Conservation (phyloP, 2,888 invertebrate species). For the Eilema sororculum region DNA sequence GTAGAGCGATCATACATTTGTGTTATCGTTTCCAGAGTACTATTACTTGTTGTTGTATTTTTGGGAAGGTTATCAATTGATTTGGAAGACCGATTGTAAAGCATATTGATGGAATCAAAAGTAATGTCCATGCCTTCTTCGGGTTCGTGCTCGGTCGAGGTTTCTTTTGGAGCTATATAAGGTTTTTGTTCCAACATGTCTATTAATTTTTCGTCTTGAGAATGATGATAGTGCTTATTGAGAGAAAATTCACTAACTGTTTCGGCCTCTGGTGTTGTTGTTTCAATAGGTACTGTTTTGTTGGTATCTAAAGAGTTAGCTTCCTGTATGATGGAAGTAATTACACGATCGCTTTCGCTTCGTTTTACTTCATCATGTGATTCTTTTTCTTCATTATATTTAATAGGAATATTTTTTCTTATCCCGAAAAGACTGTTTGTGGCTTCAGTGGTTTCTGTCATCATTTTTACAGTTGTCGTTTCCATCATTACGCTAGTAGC, state of each 20-base stretch:
- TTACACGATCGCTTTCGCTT: conserved; percentile 34
- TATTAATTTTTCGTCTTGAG: conserved; percentile 60
- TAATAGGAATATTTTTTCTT: conserved; percentile 4
- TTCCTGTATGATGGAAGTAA: conserved; percentile 46
- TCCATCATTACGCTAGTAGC: conserved; percentile 17
- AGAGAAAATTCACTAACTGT: conserved; percentile 57
- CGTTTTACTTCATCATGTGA: conserved; percentile 26
- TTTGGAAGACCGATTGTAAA: conserved; percentile 76
- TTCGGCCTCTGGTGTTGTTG: conserved; percentile 48
- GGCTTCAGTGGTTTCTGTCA: conserved; percentile 7
- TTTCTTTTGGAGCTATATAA: conserved; percentile 30
- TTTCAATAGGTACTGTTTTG: conserved; percentile 32
- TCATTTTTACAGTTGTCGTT: conserved; percentile 25
- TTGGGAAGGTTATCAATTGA: conserved; percentile 62
- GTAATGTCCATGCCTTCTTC: conserved; percentile 70
- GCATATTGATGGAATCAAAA: conserved; percentile 73
- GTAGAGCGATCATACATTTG: conserved; percentile 45
- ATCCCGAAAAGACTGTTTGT: conserved; percentile 5
- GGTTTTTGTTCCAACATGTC: conserved; percentile 58
- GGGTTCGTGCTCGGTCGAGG: conserved; percentile 48
- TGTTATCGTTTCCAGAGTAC: conserved; percentile 34
- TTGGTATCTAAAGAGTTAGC: conserved; percentile 45
- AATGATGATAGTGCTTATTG: conserved; percentile 51
- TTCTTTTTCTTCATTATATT: conserved; percentile 29
- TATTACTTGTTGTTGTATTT: conserved; percentile 17